phyloP scores from a whole-genome alignment of 2,797 vertebrate species.

The Australoheros facetus region DNA sequence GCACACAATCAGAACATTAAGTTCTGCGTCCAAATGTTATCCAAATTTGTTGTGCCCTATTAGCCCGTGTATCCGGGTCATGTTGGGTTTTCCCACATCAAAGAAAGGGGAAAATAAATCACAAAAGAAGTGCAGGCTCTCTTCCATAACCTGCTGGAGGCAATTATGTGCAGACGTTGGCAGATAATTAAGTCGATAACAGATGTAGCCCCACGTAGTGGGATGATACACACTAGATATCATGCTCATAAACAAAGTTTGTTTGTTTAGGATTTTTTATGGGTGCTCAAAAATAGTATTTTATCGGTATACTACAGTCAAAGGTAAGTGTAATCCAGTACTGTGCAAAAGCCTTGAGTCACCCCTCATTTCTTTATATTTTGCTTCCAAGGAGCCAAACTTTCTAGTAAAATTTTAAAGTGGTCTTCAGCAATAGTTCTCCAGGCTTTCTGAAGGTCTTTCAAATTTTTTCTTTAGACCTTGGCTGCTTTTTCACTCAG shows the following conservation, averaged over 20 bases:
- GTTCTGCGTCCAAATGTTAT: slow-evolving; percentile 58
- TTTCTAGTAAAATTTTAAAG: not conserved
- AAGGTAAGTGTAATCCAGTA: not conserved
- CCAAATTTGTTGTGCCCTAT: slow-evolving; percentile 71
- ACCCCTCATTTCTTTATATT: not conserved
- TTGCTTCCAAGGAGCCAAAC: not conserved
- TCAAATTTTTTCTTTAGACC: not conserved
- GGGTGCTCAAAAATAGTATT: slow-evolving; percentile 6
- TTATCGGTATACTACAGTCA: slow-evolving; percentile 8
- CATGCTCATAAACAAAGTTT: not conserved
- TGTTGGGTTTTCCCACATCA: slow-evolving; percentile 64
- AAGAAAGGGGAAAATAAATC: slow-evolving; percentile 65
- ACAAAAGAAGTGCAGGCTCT: slow-evolving; percentile 46
- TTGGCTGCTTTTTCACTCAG: not conserved
- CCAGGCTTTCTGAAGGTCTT: not conserved
- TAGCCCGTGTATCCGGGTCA: slow-evolving; percentile 61
- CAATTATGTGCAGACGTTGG: slow-evolving; percentile 65
- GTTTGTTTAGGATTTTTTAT: slow-evolving; percentile 2
- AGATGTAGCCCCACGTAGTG: slow-evolving; percentile 38
- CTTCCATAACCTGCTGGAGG: slow-evolving; percentile 71
- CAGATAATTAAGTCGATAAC: slow-evolving; percentile 64
- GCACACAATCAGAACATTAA: slow-evolving; percentile 51
- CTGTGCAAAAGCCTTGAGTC: not conserved
- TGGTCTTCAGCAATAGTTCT: not conserved
- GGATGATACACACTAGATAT: slow-evolving; percentile 22